These are phyloP conservation scores for Canis aureus DNA, from an alignment of 2,113 vertebrate genomes.

Conservation along the genomic window DNA sequence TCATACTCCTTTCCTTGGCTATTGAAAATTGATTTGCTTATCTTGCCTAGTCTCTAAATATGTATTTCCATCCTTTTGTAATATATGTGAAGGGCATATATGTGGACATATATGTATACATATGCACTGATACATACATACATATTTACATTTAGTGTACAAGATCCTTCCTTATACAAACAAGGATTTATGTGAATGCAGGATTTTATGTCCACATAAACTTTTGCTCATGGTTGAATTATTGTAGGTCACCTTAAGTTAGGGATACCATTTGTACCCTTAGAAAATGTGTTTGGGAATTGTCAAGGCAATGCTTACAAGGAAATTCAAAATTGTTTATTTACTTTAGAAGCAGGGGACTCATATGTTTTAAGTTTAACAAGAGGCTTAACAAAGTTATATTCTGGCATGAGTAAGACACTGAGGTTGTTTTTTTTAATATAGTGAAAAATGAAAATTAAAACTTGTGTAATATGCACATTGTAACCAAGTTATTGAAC, in stretches of 20 bases:
- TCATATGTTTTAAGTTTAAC: constrained; percentile 54
- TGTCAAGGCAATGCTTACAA: constrained; percentile 68
- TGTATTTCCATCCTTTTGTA: constrained; percentile 51
- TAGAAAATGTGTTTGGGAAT: constrained; percentile 75
- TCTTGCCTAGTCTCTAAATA: constrained; percentile 69
- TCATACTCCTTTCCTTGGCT: constrained; percentile 73
- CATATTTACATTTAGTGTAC: constrained; percentile 6
- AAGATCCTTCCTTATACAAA: constrained; percentile 64
- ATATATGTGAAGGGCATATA: not conserved
- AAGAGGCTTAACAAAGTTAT: constrained; percentile 54
- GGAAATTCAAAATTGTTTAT: constrained; percentile 74
- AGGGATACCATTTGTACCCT: constrained; percentile 69
- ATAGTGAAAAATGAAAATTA: constrained; percentile 34
- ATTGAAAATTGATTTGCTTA: constrained; percentile 74
- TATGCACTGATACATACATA: not conserved
- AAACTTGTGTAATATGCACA: constrained; percentile 55
- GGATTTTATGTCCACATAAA: constrained; percentile 65
- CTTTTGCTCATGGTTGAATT: constrained; percentile 69
- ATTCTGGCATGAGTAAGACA: constrained; percentile 43
- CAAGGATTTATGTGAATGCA: constrained; percentile 60
- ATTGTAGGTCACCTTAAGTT: constrained; percentile 66
- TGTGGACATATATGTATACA: not conserved
- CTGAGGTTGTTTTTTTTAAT: constrained; percentile 63
- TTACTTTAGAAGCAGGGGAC: constrained; percentile 79
- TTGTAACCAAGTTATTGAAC: constrained; percentile 9